A percentile compares a stretch with the other conserved stretches of the same genome.
Conservation (phyloP, 2,888 invertebrate species). For the Nephrotoma appendiculata region DNA sequence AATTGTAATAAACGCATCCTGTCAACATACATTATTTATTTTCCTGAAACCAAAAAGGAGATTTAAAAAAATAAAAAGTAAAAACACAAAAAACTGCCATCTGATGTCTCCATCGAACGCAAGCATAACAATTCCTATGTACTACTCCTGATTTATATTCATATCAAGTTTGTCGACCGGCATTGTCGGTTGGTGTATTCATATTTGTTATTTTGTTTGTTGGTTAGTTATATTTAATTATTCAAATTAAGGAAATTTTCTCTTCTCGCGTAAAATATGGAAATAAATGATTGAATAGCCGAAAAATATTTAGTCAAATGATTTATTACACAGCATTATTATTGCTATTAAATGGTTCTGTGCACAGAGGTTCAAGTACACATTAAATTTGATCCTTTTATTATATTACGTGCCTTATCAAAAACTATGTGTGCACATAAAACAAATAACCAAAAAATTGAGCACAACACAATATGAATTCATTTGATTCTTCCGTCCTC, state of each 20-base stretch:
- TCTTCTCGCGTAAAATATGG: neutral
- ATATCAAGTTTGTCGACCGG: neutral
- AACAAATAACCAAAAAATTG: neutral
- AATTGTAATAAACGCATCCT: neutral
- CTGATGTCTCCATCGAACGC: neutral
- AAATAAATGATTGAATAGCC: neutral
- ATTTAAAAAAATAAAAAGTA: neutral
- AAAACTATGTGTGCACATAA: neutral
- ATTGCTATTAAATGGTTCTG: neutral
- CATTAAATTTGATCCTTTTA: neutral
- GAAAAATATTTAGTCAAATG: neutral
- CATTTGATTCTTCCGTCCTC: neutral
- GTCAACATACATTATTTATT: neutral
- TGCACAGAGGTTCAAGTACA: neutral
- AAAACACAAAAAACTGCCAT: neutral
- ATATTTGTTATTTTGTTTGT: neutral
- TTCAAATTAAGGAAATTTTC: neutral
- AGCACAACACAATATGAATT: neutral
- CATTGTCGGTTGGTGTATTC: neutral
- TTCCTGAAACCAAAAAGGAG: neutral
- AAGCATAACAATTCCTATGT: neutral
- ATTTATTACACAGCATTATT: neutral
- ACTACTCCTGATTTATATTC: neutral
- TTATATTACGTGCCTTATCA: neutral
- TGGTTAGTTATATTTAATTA: neutral